Base-by-base conservation (phyloP, 2,113 vertebrate genomes). In the Pica pica region DNA sequence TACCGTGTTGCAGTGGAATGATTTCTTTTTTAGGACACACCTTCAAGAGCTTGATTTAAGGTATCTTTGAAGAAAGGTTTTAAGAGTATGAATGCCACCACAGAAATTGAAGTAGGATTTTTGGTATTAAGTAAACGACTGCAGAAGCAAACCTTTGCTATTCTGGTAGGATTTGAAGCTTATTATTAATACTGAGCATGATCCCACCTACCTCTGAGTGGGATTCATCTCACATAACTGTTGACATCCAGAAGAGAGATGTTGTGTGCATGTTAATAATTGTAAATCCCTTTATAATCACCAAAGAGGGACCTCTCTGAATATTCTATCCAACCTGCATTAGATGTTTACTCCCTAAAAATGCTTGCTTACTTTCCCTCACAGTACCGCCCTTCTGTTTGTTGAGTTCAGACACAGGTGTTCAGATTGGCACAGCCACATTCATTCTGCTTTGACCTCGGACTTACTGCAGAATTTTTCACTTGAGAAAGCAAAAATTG, bases 121-220 rank as follows among this genome's bases (percentile, higher is more conserved):
- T 76, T 61, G 31, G 15, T 70, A 64, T 84, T 78, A 90, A 84
- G 65, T 18, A 75, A 83, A 90, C 16, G 22, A 87, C 30, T 90
- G 75, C 67, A 90, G 79, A 76, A 88, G 53, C 46, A 93, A 91
- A 65, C 16, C 23, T 67, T n/a, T 69, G 57, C 67, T 83, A 73
- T 87, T 85, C 67, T 83, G 44, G 68, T 61, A 92, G 59, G 46
- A 83, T 92, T 79, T 95, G 41, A 87, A 67, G 31, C 30, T 94
- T 74, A 70, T 92, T 90, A 89, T 85, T 91, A 96, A 91, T 71
- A 63, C n/a, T 60, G 49, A 90, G 70, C 86, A 93, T 59, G 70
- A 94, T 79, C 71, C 75, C 88, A 83, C 90, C 88, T 93, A 95
- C 75, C 42, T 76, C 15, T 95, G 93, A 90, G 93, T 83, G 49